These are phyloP conservation scores for Parelbella ahira DNA, from an alignment of 2,888 invertebrate genomes.

Conservation along the genomic window DNA sequence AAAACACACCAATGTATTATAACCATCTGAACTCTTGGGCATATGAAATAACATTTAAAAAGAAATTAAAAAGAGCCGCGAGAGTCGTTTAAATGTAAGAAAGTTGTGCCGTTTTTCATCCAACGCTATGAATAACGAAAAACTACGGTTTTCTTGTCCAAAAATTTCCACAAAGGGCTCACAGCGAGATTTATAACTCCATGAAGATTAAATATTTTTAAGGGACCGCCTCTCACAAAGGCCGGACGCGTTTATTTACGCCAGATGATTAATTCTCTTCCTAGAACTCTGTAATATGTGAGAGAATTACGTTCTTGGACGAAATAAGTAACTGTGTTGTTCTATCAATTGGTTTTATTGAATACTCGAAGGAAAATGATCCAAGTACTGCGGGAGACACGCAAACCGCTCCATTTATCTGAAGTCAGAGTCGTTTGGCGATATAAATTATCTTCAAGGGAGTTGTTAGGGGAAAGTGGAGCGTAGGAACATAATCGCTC, in stretches of 20 bases:
- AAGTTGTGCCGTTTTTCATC: conserved; percentile 17
- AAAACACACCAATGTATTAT: too few relatives aligned
- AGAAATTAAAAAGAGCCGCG: conserved; percentile 3
- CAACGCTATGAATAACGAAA: conserved; percentile 11
- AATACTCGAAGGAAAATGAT: conserved; percentile 27
- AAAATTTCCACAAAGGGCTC: conserved; percentile 18
- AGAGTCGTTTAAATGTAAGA: conserved; percentile 8
- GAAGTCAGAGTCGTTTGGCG: conserved; percentile 34
- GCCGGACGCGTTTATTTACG: conserved; percentile 16
- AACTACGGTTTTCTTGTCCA: conserved; percentile 15
- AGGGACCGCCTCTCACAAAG: conserved; percentile 15
- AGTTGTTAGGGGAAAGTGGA: conserved; percentile 31
- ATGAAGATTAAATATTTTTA: conserved; percentile 19
- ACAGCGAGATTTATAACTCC: conserved; percentile 16
- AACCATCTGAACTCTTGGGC: too few relatives aligned
- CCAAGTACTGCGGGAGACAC: conserved; percentile 29
- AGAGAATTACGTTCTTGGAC: neutral
- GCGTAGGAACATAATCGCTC: conserved; percentile 30
- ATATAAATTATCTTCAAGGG: conserved; percentile 36
- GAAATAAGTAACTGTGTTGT: neutral
- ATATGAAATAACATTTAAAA: too few relatives aligned
- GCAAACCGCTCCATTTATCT: conserved; percentile 34
- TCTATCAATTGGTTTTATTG: conserved; percentile 27
- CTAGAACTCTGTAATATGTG: neutral
- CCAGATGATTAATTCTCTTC: conserved; percentile 18